phyloP scores from a whole-genome alignment of 2,888 invertebrate genomes.

The Norana najaformis region DNA sequence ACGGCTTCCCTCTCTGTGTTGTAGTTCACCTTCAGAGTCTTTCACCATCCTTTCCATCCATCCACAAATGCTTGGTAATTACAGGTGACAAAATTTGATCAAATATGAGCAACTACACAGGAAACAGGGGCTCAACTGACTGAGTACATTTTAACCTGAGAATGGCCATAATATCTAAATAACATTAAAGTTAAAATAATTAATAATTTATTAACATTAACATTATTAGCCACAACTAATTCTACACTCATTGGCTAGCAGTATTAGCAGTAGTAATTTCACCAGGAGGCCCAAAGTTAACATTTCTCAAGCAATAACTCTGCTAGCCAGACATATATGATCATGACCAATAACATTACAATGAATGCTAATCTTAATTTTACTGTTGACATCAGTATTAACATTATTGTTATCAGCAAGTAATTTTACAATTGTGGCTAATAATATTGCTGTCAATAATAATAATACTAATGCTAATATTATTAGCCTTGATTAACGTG shows the following conservation, averaged over 20 bases:
- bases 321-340: not conserved
- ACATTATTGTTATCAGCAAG: not conserved
- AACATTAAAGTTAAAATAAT: conserved; percentile 2
- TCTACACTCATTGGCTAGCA: not conserved
- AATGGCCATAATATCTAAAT: conserved; percentile 13
- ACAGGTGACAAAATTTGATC: not conserved
- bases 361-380: not conserved
- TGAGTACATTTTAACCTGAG: not conserved
- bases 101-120: not conserved
- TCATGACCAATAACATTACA: not conserved
- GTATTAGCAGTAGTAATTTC: not conserved
- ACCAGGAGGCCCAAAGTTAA: no score
- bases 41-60: not conserved
- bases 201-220: not conserved
- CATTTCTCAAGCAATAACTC: no score
- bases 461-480: not conserved
- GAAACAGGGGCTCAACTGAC: not conserved
- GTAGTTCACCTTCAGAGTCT: not conserved
- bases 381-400: not conserved
- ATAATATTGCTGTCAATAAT: not conserved
- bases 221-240: not conserved
- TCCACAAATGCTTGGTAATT: not conserved
- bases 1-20: not conserved
- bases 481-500: not conserved
- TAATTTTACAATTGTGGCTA: not conserved